Conservation (phyloP, 2,113 vertebrate species). For the Coryphaenoides rupestris region DNA sequence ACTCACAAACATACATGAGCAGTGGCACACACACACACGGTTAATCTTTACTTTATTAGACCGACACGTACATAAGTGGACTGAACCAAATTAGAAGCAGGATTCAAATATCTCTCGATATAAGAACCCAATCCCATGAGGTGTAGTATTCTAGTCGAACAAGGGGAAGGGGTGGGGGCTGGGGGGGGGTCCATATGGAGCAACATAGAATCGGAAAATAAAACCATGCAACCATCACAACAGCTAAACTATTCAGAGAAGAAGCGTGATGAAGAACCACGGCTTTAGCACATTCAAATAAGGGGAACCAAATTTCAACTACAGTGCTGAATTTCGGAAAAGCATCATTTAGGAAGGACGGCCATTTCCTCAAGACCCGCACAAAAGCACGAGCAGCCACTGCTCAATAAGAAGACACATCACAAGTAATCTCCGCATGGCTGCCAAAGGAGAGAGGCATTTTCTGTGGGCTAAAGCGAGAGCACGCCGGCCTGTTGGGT, state of each 20-base stretch:
- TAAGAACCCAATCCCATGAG: constrained; percentile 47
- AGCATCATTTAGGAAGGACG: constrained; percentile 47
- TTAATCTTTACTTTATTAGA: constrained; percentile 59
- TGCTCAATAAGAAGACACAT: constrained; percentile 41
- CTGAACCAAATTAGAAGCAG: constrained; percentile 56
- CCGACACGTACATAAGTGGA: constrained; percentile 44
- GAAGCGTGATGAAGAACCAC: constrained; percentile 21
- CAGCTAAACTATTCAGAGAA: constrained; percentile 38
- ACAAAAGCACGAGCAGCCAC: constrained; percentile 26
- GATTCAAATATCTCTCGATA: constrained; percentile 56
- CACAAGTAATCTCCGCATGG: constrained; percentile 23
- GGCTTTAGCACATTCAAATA: constrained; percentile 44
- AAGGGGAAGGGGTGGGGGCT: constrained; percentile 4
- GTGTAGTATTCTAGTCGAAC: constrained; percentile 44
- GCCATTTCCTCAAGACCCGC: constrained; percentile 42
- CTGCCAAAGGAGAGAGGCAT: constrained; percentile 26
- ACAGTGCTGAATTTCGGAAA: constrained; percentile 55
- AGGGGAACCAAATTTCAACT: constrained; percentile 49
- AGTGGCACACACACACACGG: constrained; percentile 17
- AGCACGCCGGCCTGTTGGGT: constrained; percentile 29
- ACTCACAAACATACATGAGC: constrained; percentile 8
- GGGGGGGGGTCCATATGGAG: constrained; percentile 27
- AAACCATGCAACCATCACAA: constrained; percentile 47
- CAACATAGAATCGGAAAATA: constrained; percentile 8
- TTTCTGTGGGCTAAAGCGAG: constrained; percentile 21